These are phyloP conservation scores for Dipus sagitta DNA, from an alignment of 2,797 vertebrate genomes.

Conservation along the genomic window DNA sequence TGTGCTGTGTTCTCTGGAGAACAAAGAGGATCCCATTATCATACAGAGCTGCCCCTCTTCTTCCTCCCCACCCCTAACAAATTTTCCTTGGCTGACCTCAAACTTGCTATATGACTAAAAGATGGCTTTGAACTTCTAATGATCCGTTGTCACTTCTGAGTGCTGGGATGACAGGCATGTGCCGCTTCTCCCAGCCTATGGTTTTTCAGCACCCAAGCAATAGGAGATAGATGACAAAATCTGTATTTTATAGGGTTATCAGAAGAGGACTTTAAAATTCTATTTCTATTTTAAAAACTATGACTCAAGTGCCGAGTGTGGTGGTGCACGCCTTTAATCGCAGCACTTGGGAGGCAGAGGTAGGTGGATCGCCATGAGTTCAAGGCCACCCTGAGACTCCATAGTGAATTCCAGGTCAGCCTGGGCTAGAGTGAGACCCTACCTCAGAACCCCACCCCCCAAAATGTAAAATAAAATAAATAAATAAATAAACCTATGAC, in stretches of 20 bases:
- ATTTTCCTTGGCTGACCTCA: not conserved
- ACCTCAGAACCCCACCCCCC: no score
- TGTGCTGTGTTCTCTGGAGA: not conserved
- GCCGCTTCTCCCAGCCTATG: not conserved
- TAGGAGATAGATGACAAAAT: not conserved
- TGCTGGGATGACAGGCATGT: not conserved
- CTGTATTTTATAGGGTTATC: not conserved
- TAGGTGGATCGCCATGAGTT: no score
- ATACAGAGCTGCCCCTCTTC: no score
- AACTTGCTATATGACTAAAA: not conserved
- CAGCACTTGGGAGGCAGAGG: no score
- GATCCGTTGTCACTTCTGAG: not conserved
- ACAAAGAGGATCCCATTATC: not conserved
- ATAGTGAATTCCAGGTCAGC: no score
- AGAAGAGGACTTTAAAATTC: slow-evolving; percentile 20
- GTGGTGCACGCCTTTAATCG: no score
- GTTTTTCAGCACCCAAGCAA: not conserved
- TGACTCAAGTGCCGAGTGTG: no score
- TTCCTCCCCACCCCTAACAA: no score
- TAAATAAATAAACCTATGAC: not conserved
- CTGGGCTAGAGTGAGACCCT: no score
- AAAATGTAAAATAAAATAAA: no score
- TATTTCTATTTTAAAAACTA: no score
- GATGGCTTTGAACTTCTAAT: not conserved
- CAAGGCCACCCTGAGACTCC: no score